phyloP scores from a whole-genome alignment of 1,140 invertebrate genomes.

The Capitella teleta region DNA sequence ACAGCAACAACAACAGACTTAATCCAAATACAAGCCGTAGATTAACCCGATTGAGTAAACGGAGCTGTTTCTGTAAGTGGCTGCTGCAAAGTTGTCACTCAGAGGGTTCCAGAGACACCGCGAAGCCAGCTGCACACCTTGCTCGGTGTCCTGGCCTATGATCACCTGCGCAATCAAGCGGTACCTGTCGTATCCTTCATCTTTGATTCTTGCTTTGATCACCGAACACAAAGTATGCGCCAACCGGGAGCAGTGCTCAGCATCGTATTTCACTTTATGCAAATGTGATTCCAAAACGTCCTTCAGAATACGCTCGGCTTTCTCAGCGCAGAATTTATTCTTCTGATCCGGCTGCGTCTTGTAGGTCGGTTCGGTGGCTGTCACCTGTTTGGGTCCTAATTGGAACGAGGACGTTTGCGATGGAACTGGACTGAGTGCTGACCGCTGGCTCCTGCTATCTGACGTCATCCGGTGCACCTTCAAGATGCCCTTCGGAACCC shows the following conservation, averaged over 20 bases:
- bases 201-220: constrained; percentile 24
- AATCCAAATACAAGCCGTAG: constrained; percentile 27
- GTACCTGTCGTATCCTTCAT: constrained; percentile 18
- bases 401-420: too few species aligned
- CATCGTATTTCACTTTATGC: constrained; percentile 1
- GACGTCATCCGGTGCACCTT: too few species aligned
- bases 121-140: constrained; percentile 21
- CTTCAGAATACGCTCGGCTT: constrained; percentile 11
- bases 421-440: too few species aligned
- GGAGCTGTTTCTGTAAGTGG: constrained; percentile 18
- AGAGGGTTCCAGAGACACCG: constrained; percentile 25
- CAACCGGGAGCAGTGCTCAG: neutral
- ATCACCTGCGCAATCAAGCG: constrained; percentile 25
- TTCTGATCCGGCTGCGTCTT: too few species aligned
- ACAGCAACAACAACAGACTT: neutral
- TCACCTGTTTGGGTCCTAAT: too few species aligned
- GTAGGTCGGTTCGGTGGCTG: too few species aligned
- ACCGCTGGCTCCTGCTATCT: too few species aligned
- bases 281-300: constrained; percentile 1
- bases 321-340: constrained; percentile 15
- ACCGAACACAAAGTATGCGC: constrained; percentile 6
- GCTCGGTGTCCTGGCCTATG: constrained; percentile 21
- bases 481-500: too few species aligned
- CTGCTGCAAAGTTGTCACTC: constrained; percentile 23
- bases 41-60: constrained; percentile 22